phyloP scores from a whole-genome alignment of 2,113 vertebrate genomes.

The Mormoops blainvillei region DNA sequence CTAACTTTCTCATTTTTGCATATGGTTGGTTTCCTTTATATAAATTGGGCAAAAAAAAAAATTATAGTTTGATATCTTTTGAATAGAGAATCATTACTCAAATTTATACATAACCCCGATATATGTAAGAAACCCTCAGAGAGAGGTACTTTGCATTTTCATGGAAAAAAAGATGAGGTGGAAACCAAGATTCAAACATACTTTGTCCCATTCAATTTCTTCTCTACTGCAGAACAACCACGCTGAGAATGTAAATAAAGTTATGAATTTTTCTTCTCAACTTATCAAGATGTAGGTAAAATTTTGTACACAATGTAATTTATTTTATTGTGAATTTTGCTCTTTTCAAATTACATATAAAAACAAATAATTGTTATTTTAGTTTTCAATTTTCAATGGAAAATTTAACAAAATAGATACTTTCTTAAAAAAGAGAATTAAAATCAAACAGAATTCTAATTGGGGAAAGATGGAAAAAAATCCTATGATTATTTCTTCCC shows the following conservation, averaged over 20 bases:
- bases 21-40: background rate
- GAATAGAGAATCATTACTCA: background rate
- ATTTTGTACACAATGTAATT: background rate
- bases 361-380: background rate
- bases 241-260: background rate
- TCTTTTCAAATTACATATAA: background rate
- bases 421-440: background rate
- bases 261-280: background rate
- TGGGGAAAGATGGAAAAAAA: background rate
- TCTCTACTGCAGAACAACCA: background rate
- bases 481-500: background rate
- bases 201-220: background rate
- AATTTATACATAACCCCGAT: background rate
- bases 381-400: background rate
- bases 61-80: background rate
- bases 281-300: background rate
- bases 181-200: background rate
- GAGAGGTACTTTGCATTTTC: background rate
- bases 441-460: background rate
- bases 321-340: background rate
- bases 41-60: background rate
- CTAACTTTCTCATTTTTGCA: background rate
- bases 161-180: background rate
- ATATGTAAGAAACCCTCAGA: background rate
- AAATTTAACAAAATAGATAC: background rate